Evolutionary conservation across 2,113 vertebrate genomes (phyloP), one percentile per base, ranked within the genome.

Genomic region (Columba livia): DNA sequence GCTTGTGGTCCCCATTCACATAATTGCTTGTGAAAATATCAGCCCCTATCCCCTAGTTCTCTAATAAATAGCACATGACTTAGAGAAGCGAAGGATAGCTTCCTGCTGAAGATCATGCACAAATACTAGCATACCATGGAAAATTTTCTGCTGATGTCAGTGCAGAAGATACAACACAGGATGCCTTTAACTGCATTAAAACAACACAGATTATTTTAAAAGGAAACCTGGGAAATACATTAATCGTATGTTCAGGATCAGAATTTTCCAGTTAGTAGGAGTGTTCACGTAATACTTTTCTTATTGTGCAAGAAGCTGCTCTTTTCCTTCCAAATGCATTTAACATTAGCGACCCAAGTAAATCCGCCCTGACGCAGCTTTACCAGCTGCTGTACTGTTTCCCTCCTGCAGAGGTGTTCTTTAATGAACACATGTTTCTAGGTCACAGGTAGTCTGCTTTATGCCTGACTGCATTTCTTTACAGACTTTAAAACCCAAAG

Each of bases 61-160:
- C 2, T 95, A 90, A 96, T 92, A 95, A 83, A 90, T 94, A 93
- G 88, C 96, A 96, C 69, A 88, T 94, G 93, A 90, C 85, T 86
- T 93, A 80, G 26, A 82, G 79, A 75, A 88, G 72, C 82, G 93
- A 88, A 93, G 85, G 65, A 84, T 78, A 78, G 85, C 85, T 94
- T 94, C 75, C 85, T 90, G 93, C 67, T 84, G 88, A 93, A 69
- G 64, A 88, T 97, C 91, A 84, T 29, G 56, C 75, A 74, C 85
- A 91, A 94, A 71, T 92, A 24, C 50, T 38, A 12, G n/a, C 79
- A 92, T 94, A 73, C 92, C 60, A 24, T 44, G 67, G 92, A 95
- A 90, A 75, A 66, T 71, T 92, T 91, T 85, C 66, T 73, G 80
- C 83, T 95, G 82, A 84, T 90, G 83, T 95, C 89, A 95, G 85